Conservation (phyloP, 2,888 invertebrate species). For the Brachyopa scutellaris region DNA sequence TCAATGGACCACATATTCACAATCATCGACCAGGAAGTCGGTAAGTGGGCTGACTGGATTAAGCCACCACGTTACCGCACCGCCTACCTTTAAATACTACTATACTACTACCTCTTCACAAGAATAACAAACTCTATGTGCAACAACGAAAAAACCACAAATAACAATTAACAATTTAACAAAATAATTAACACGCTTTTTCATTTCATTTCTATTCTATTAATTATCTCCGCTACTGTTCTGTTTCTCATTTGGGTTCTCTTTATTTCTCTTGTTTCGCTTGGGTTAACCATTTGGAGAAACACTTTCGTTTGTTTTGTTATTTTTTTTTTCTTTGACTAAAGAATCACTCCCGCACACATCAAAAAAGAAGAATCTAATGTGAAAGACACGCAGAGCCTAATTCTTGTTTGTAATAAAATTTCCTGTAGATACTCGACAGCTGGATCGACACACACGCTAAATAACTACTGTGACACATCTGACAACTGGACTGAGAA, state of each 20-base stretch:
- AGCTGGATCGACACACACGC: slow-evolving; percentile 90
- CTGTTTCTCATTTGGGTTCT: slow-evolving; percentile 43
- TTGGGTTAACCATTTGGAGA: slow-evolving; percentile 17
- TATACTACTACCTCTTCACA: slow-evolving; percentile 9
- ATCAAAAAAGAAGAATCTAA: neutral
- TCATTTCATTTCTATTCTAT: slow-evolving; percentile 70
- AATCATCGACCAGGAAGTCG: slow-evolving; percentile 88
- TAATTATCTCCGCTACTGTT: slow-evolving; percentile 61
- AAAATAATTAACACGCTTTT: slow-evolving; percentile 73
- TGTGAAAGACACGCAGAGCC: neutral
- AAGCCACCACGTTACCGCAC: slow-evolving; percentile 57
- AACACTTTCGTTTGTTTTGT: slow-evolving; percentile 56
- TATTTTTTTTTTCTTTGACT: slow-evolving; percentile 14
- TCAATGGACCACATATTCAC: slow-evolving; percentile 82
- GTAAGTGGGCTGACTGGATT: slow-evolving; percentile 81
- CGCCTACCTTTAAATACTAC: slow-evolving; percentile 23
- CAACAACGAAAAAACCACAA: slow-evolving; percentile 27
- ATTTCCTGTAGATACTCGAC: slow-evolving; percentile 83
- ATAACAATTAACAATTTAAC: slow-evolving; percentile 58
- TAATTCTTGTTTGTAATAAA: too few species aligned
- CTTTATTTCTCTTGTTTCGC: slow-evolving; percentile 5
- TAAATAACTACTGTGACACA: slow-evolving; percentile 93
- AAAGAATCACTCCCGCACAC: slow-evolving; percentile 12
- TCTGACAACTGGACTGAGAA: slow-evolving; percentile 97
- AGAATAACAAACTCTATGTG: slow-evolving; percentile 31